Percentiles rank a stretch among this genome's conserved stretches.
phyloP scores from a whole-genome alignment of 1,140 invertebrate species.

The Trichonephila clavipes region DNA sequence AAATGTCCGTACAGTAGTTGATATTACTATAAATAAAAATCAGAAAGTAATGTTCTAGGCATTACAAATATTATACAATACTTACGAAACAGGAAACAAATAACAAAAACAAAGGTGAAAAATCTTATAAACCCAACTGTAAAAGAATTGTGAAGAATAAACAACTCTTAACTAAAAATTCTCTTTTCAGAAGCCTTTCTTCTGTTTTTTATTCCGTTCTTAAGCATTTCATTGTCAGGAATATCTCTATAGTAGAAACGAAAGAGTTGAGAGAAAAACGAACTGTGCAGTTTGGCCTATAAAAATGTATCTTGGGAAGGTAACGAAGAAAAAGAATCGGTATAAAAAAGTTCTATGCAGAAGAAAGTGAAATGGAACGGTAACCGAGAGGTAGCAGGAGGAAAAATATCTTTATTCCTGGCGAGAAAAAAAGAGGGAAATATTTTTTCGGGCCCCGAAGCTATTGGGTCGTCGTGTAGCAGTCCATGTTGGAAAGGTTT shows the following conservation, averaged over 20 bases:
- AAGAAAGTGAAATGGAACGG: conserved; percentile 53
- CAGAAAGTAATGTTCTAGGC: no score
- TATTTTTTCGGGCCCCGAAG: conserved; percentile 20
- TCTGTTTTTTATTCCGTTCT: not conserved
- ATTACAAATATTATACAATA: no score
- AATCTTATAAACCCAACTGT: no score
- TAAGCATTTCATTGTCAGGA: not conserved
- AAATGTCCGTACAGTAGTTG: no score
- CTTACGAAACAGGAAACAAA: no score
- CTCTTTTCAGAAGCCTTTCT: not conserved
- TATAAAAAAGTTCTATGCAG: not conserved
- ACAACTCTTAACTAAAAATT: not conserved
- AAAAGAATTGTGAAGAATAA: no score
- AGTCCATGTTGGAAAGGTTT: conserved; percentile 44
- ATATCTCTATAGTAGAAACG: not conserved
- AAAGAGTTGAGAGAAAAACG: conserved; percentile 2
- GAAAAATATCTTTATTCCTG: conserved; percentile 33
- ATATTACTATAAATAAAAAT: no score
- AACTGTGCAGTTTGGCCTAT: not conserved
- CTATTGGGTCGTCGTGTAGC: conserved; percentile 56
- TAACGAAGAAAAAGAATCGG: conserved; percentile 29
- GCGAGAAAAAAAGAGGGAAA: conserved; percentile 7
- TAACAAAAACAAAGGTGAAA: no score
- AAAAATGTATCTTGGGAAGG: conserved; percentile 25
- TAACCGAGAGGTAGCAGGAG: conserved; percentile 22